These are phyloP conservation scores for Hydraecia micacea DNA, from an alignment of 2,888 invertebrate genomes.

Conservation along the genomic window DNA sequence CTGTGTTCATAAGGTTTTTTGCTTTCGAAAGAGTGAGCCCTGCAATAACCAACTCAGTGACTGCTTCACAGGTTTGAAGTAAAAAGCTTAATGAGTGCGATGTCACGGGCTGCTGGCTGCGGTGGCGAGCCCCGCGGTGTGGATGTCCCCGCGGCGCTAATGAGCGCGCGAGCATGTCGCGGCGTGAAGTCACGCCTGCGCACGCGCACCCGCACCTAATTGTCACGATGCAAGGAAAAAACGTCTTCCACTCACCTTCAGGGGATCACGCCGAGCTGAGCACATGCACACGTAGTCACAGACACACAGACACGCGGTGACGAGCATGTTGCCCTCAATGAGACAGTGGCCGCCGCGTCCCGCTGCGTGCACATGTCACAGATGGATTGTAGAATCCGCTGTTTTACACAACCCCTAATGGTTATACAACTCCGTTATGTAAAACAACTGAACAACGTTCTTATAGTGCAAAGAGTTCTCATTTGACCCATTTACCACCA, in stretches of 20 bases:
- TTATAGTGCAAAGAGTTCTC: too few relatives aligned
- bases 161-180: slow-evolving; percentile 55
- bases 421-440: too few relatives aligned
- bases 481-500: too few relatives aligned
- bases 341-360: background rate
- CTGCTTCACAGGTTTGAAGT: slow-evolving; percentile 11
- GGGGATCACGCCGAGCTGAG: background rate
- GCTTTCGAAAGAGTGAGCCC: background rate
- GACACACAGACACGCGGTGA: background rate
- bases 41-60: background rate
- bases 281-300: background rate
- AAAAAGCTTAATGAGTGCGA: slow-evolving; percentile 35
- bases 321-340: background rate
- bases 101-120: slow-evolving; percentile 1
- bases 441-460: too few relatives aligned
- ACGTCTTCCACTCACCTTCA: slow-evolving; percentile 14
- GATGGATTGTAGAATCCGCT: too few relatives aligned
- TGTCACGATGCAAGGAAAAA: slow-evolving; percentile 67
- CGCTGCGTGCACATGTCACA: background rate
- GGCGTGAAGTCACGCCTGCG: slow-evolving; percentile 49
- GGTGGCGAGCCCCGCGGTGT: background rate
- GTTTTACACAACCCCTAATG: too few relatives aligned
- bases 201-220: slow-evolving; percentile 63
- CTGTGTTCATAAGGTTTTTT: background rate
- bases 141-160: slow-evolving; percentile 46